Evolutionary conservation across 2,888 invertebrate species (phyloP).

Genomic region (Hecatera dysodea): DNA sequence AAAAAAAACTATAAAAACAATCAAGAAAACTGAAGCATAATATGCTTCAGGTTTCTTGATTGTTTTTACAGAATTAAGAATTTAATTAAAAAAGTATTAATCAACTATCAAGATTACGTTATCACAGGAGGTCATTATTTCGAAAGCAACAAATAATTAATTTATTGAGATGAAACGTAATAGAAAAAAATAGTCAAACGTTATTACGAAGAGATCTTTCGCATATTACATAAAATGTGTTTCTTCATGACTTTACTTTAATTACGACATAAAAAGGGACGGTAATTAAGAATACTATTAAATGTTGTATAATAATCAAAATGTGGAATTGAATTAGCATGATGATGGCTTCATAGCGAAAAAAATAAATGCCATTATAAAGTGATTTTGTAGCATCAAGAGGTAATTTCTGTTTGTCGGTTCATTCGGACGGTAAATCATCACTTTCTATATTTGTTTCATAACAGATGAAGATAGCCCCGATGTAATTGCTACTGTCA

Average conservation of each 20-base stretch:
- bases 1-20: not conserved
- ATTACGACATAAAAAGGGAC: conserved; percentile 47
- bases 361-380: conserved; percentile 74
- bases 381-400: conserved; percentile 71
- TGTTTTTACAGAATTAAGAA: not conserved
- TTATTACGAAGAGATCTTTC: conserved; percentile 17
- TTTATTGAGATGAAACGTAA: conserved; percentile 28
- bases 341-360: conserved; percentile 11
- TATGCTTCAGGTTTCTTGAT: too few species aligned
- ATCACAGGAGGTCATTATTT: conserved; percentile 15
- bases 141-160: conserved; percentile 40
- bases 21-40: not conserved
- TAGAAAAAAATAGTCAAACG: conserved; percentile 12
- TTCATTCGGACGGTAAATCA: conserved; percentile 75
- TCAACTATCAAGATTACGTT: not conserved
- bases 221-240: conserved; percentile 28
- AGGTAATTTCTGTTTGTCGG: conserved; percentile 68
- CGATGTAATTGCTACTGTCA: conserved; percentile 71
- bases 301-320: conserved; percentile 28
- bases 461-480: conserved; percentile 68
- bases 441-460: conserved; percentile 79
- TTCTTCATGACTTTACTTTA: conserved; percentile 43
- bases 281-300: conserved; percentile 30
- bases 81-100: conserved; percentile 3
- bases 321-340: conserved; percentile 41